These are phyloP conservation scores for Bombus sibiricus DNA, from an alignment of 1,140 invertebrate species.

Conservation along the genomic window DNA sequence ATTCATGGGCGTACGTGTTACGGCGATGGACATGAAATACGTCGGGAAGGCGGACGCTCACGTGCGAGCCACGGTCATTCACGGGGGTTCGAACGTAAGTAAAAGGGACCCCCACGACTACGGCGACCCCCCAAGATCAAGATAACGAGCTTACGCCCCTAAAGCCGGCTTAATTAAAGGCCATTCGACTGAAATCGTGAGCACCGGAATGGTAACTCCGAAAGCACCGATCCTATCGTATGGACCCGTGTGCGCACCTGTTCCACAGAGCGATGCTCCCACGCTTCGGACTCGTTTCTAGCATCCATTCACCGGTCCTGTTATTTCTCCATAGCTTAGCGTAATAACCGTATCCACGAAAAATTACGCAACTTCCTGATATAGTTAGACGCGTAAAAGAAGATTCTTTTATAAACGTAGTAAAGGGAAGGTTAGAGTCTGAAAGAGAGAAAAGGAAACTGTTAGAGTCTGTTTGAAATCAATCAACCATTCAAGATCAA, in stretches of 20 bases:
- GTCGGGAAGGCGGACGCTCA: constrained; percentile 41
- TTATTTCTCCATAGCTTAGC: neutral
- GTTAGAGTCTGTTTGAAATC: neutral
- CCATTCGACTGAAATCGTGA: constrained; percentile 67
- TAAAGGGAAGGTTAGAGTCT: neutral
- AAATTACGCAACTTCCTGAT: neutral
- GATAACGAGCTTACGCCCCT: constrained; percentile 74
- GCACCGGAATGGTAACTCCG: constrained; percentile 53
- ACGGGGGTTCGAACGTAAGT: constrained; percentile 52
- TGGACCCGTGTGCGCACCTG: constrained; percentile 22
- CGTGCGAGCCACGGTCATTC: constrained; percentile 12
- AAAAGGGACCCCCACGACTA: constrained; percentile 47
- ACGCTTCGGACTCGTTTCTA: neutral
- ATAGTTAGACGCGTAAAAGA: too few relatives aligned
- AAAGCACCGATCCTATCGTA: constrained; percentile 47
- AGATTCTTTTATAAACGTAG: neutral
- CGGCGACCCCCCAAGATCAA: constrained; percentile 63
- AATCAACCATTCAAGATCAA: neutral
- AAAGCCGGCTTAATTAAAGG: constrained; percentile 77
- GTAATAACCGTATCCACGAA: neutral
- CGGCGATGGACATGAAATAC: constrained; percentile 43
- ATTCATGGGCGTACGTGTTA: constrained; percentile 52
- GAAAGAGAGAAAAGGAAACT: too few relatives aligned
- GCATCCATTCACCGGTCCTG: too few relatives aligned
- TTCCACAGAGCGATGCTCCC: constrained; percentile 1